phyloP scores from a whole-genome alignment of 2,888 invertebrate species.

The Drosophila yooni region DNA sequence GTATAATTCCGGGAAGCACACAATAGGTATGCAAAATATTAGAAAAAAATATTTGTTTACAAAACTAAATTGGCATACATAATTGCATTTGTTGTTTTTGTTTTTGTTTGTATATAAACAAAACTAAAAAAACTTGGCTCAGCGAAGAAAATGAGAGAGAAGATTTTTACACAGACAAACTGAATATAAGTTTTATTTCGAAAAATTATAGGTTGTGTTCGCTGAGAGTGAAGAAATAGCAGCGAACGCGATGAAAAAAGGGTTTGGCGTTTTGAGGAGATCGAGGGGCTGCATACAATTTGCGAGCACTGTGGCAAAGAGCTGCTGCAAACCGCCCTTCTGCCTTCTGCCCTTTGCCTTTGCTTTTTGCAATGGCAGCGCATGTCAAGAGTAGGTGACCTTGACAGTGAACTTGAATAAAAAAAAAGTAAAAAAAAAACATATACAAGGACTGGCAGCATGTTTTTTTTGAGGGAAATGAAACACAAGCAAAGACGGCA shows the following conservation, averaged over 20 bases:
- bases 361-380: conserved; percentile 85
- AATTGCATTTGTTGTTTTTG: background rate
- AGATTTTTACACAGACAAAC: background rate
- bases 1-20: conserved; percentile 15
- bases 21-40: conserved; percentile 11
- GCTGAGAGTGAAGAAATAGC: conserved; percentile 17
- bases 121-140: conserved; percentile 32
- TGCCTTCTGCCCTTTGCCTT: conserved; percentile 22
- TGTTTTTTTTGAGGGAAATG: conserved; percentile 34
- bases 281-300: conserved; percentile 33
- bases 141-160: conserved; percentile 3
- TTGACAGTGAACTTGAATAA: conserved; percentile 93
- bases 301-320: conserved; percentile 45
- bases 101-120: conserved; percentile 13
- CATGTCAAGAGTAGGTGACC: conserved; percentile 89
- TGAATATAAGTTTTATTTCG: conserved; percentile 2
- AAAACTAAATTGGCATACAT: conserved; percentile 40
- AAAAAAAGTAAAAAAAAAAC: conserved; percentile 9
- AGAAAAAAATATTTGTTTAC: conserved; percentile 52
- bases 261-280: background rate
- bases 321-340: conserved; percentile 57
- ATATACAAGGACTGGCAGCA: conserved; percentile 80
- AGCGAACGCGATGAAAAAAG: conserved; percentile 36
- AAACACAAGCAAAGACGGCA: conserved; percentile 16
- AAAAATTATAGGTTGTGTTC: conserved; percentile 42